Evolutionary conservation across 2,797 vertebrate species (phyloP), one percentile per base, ranked within the genome.

Genomic region (Orestias chungarensis): DNA sequence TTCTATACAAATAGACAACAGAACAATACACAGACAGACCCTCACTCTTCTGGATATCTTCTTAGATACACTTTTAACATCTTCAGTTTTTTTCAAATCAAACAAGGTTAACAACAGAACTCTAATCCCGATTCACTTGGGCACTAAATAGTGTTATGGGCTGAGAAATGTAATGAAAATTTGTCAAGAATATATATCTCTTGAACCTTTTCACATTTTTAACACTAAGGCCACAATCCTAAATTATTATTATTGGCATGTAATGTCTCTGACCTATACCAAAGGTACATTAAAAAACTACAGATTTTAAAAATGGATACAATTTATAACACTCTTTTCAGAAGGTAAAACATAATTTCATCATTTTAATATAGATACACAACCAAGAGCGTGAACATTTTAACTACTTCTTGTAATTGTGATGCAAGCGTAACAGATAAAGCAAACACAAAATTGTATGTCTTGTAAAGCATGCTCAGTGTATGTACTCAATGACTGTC

Each of bases 1-100:
- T 74, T 75, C 74, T 71, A 83, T 76, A 87, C 84, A 80, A 25
- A 78, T 69, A 75, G 70, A 90, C 76, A 84, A 78, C 77, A 87
- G 76, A 82, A 77, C 75, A 86, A 64, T 73, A 87, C 78, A 88
- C 73, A 72, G 31, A 81, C 18, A 64, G 75, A 79, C 72, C 70
- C 20, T 43, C 74, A 43, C 81, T 72, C 78, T 40, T 65, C 73
- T 70, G 64, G 62, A 80, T 79, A 85, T 78, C 68, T 86, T 42
- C 79, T 71, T 64, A 70, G 72, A 78, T 62, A 81, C 71, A 64
- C 42, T 42, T 74, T 47, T 79, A 70, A 79, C 67, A 54, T 29
- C 55, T 47, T 74, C 59, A 29, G 40, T 79, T 75, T 43, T 83
- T 84, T 80, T 84, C 84, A 76, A 80, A 70, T 81, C 25, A 80